A percentile compares a stretch with the other conserved stretches of the same genome.
phyloP scores from a whole-genome alignment of 2,113 vertebrate species.

The Thalassarche chlororhynchos region DNA sequence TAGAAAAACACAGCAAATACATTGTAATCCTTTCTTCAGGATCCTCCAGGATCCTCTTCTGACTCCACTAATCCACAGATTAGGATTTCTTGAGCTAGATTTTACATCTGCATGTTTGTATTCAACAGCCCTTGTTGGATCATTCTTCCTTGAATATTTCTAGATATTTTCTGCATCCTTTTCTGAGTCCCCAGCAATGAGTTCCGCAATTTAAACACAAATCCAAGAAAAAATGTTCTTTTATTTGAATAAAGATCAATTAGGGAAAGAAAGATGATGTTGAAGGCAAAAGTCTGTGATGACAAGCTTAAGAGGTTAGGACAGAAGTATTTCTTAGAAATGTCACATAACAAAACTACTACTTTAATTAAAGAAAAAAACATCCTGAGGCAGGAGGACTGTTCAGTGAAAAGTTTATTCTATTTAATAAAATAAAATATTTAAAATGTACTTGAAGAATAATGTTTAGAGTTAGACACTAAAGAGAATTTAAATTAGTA shows the following conservation, averaged over 20 bases:
- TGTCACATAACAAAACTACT: neutral
- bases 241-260: neutral
- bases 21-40: neutral
- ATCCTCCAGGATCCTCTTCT: neutral
- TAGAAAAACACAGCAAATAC: neutral
- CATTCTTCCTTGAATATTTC: neutral
- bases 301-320: neutral
- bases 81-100: neutral
- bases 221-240: neutral
- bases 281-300: neutral
- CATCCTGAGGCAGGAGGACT: neutral
- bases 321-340: neutral
- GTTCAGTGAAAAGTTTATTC: constrained; percentile 11
- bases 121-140: neutral
- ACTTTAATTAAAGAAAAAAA: neutral
- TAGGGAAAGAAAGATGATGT: neutral
- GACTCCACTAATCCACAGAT: neutral
- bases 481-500: neutral
- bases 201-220: neutral
- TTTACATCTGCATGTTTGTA: neutral
- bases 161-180: neutral
- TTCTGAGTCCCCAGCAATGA: neutral
- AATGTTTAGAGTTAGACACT: constrained; percentile 9
- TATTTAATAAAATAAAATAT: constrained; percentile 56
- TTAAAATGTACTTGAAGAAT: constrained; percentile 15